Percentiles rank a stretch among this genome's conserved stretches.
These are phyloP conservation scores for Drosophila melanocephala DNA, from an alignment of 2,888 invertebrate genomes.

Conservation along the genomic window DNA sequence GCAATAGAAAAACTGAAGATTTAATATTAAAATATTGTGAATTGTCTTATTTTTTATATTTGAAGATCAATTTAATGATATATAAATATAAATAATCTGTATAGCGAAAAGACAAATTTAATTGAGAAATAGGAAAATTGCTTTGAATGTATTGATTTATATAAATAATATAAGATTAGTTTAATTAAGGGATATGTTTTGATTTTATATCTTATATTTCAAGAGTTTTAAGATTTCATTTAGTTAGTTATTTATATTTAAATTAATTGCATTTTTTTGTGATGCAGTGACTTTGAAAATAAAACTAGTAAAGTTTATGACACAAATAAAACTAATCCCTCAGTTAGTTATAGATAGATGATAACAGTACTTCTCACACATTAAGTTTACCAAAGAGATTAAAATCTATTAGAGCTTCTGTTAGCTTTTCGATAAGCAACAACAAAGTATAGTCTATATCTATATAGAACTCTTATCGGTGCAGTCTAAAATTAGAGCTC, in stretches of 20 bases:
- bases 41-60: background rate
- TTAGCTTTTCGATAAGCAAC: conserved; percentile 1
- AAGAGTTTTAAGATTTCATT: background rate
- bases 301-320: background rate
- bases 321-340: background rate
- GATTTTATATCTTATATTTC: background rate
- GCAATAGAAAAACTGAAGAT: background rate
- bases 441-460: background rate
- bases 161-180: background rate
- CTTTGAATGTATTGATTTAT: background rate
- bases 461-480: background rate
- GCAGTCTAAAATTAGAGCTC: background rate
- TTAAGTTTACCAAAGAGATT: background rate
- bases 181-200: background rate
- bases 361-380: background rate
- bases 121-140: background rate
- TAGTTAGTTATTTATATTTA: too few species aligned
- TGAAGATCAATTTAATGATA: background rate
- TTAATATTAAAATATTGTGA: background rate
- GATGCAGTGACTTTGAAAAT: background rate
- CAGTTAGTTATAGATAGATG: background rate
- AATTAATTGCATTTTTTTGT: too few species aligned
- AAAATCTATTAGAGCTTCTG: background rate
- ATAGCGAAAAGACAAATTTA: background rate
- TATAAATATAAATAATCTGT: background rate